phyloP scores from a whole-genome alignment of 2,113 vertebrate species.

The Micronycteris hirsuta region DNA sequence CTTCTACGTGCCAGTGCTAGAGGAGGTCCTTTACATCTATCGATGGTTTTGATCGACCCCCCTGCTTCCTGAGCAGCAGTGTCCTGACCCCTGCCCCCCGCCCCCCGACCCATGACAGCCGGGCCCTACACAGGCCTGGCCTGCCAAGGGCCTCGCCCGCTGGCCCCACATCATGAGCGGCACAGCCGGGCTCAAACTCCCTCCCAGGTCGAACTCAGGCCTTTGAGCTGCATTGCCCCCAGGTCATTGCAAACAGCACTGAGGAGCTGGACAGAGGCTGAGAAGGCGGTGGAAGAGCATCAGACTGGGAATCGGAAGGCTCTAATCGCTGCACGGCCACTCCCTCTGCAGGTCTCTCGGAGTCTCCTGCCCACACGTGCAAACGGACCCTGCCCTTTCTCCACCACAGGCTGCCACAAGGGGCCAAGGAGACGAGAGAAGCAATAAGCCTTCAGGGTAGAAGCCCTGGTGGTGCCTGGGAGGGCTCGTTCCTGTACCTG shows the following conservation, averaged over 20 bases:
- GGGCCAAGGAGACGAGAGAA: neutral
- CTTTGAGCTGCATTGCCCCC: neutral
- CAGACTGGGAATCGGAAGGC: neutral
- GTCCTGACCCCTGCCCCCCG: rapidly evolving
- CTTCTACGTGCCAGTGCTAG: neutral
- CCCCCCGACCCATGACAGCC: neutral
- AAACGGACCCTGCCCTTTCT: neutral
- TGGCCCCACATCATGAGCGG: neutral
- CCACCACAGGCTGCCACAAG: rapidly evolving
- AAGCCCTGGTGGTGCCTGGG: neutral
- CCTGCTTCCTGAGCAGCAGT: neutral
- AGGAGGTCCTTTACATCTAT: neutral
- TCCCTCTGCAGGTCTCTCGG: neutral
- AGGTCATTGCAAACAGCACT: neutral
- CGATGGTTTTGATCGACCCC: rapidly evolving
- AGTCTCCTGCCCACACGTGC: neutral
- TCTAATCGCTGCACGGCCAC: neutral
- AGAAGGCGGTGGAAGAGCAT: too few species aligned
- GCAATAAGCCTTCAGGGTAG: neutral
- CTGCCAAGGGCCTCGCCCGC: neutral
- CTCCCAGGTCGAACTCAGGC: neutral
- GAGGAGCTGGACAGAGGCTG: neutral
- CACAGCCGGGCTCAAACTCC: neutral
- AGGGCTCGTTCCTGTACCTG: neutral
- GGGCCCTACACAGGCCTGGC: rapidly evolving